Evolutionary conservation across 2,113 vertebrate genomes (phyloP).

Genomic region (Polypterus bichir): DNA sequence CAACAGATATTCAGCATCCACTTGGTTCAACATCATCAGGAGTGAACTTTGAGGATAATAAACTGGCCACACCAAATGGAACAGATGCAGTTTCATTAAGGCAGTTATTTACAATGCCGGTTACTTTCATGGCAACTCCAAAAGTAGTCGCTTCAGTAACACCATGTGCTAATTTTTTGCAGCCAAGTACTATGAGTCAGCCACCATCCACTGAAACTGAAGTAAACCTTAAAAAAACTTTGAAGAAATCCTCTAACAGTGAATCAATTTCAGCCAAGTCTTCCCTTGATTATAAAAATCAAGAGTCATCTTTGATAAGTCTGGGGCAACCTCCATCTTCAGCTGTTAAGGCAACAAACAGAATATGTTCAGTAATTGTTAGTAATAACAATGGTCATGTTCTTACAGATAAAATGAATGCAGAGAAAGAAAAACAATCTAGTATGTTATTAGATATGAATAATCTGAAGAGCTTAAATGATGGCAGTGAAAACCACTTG

Average conservation of each 20-base stretch:
- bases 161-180: conserved; percentile 47
- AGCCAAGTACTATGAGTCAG: conserved; percentile 34
- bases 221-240: conserved; percentile 7
- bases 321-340: too few species aligned
- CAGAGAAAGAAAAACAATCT: too few species aligned
- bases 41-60: conserved; percentile 51
- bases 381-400: too few species aligned
- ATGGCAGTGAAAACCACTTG: too few species aligned
- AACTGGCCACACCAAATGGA: conserved; percentile 31
- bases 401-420: too few species aligned
- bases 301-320: too few species aligned
- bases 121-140: conserved; percentile 60
- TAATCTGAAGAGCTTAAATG: too few species aligned
- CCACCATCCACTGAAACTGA: conserved; percentile 25
- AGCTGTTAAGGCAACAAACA: too few species aligned
- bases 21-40: conserved; percentile 46
- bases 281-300: too few species aligned
- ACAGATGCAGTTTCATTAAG: conserved; percentile 23
- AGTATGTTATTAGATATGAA: too few species aligned
- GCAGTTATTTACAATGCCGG: conserved; percentile 37
- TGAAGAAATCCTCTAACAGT: conserved; percentile 3
- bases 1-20: conserved; percentile 37
- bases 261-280: too few species aligned
- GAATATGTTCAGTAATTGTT: too few species aligned
- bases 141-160: conserved; percentile 48